Percentiles rank a stretch among this genome's conserved stretches.
Evolutionary conservation across 2,797 vertebrate species (phyloP).

Genomic region (Zonotrichia albicollis): DNA sequence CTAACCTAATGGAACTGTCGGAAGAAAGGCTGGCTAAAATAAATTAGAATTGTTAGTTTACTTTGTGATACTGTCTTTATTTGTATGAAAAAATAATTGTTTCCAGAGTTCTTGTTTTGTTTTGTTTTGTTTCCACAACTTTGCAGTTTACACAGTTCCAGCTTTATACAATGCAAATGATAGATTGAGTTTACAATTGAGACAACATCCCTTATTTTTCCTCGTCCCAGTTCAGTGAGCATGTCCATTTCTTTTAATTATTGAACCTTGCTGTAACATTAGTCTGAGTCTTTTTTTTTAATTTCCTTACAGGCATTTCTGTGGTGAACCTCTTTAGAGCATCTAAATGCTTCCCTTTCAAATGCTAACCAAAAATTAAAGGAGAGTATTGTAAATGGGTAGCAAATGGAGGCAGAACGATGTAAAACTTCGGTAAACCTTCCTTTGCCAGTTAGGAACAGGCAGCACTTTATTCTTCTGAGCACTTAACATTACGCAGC

Average conservation of each 20-base stretch:
- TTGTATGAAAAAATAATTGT: background rate
- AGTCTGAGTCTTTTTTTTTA: background rate
- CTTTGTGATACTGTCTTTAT: background rate
- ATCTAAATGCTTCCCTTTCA: background rate
- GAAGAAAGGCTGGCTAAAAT: background rate
- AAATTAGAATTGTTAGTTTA: background rate
- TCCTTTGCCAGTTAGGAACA: constrained; percentile 13
- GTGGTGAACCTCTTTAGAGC: background rate
- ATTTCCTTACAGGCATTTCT: background rate
- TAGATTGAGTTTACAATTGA: background rate
- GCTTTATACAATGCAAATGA: background rate
- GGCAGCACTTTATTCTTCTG: background rate
- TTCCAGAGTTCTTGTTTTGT: background rate
- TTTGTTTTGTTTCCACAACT: background rate
- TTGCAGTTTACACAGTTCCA: background rate
- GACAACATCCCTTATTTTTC: background rate
- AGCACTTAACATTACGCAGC: background rate
- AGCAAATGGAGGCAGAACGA: background rate
- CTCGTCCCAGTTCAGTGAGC: background rate
- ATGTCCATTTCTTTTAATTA: background rate
- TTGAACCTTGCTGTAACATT: background rate
- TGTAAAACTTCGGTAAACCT: background rate
- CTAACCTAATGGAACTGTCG: background rate
- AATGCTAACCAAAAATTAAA: background rate
- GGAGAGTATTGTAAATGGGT: background rate